A percentile compares a stretch with the other conserved stretches of the same genome.
Conservation (phyloP, 2,113 vertebrate genomes). For the Cyphomyrus plagiostoma region DNA sequence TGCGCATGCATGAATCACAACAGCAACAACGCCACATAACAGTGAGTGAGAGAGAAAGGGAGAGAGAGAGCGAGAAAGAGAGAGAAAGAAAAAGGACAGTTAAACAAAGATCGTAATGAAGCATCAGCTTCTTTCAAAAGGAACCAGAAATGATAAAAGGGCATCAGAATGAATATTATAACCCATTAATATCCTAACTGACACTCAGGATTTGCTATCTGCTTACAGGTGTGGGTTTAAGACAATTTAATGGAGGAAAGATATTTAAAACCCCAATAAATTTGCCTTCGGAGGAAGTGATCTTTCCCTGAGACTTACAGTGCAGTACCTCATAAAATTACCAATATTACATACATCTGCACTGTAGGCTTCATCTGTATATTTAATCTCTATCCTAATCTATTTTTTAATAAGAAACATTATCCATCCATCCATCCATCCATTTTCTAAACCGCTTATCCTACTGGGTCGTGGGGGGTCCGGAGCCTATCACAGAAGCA, state of each 20-base stretch:
- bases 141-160: neutral
- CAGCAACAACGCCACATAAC: neutral
- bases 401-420: neutral
- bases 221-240: neutral
- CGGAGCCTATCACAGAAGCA: no score
- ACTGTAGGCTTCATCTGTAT: neutral
- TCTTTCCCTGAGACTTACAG: neutral
- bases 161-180: neutral
- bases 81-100: conserved; percentile 7
- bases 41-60: neutral
- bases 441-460: no score
- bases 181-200: neutral
- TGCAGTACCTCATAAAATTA: neutral
- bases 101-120: conserved; percentile 25
- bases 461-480: no score
- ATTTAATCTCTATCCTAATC: neutral
- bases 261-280: neutral
- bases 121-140: conserved; percentile 11
- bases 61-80: neutral
- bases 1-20: neutral
- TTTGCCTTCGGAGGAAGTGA: neutral
- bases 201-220: neutral
- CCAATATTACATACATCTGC: neutral
- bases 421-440: no score
- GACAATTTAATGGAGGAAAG: neutral